These are phyloP conservation scores for Anoplophora glabripennis DNA, from an alignment of 1,140 invertebrate species.

Conservation along the genomic window DNA sequence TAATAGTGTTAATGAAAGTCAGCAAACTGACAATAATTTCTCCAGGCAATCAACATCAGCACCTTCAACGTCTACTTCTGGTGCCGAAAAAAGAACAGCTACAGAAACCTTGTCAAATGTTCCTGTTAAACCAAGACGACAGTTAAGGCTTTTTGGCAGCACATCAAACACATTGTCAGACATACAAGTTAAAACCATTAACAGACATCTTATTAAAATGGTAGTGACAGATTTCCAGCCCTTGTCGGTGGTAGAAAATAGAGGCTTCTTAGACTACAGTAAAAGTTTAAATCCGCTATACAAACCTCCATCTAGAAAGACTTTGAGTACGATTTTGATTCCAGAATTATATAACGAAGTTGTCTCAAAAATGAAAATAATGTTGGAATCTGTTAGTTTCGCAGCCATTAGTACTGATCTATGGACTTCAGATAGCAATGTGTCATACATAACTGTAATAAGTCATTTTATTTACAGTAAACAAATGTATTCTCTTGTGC, in stretches of 20 bases:
- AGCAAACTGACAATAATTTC: too few species aligned
- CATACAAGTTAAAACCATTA: neutral
- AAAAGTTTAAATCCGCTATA: conserved; percentile 8
- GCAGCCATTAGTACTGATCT: neutral
- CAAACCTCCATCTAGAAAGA: neutral
- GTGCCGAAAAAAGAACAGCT: too few species aligned
- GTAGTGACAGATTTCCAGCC: neutral
- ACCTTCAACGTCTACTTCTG: too few species aligned
- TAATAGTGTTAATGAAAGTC: too few species aligned
- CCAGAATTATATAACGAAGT: too few species aligned
- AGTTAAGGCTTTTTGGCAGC: neutral
- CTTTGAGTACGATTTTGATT: neutral
- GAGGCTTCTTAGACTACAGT: neutral
- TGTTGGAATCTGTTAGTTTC: neutral
- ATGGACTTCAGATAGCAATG: too few species aligned
- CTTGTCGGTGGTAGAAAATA: conserved; percentile 3
- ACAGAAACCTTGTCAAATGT: too few species aligned
- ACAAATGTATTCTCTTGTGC: too few species aligned
- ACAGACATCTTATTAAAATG: neutral
- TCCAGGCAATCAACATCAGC: too few species aligned
- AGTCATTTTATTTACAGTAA: too few species aligned
- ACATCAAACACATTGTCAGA: neutral
- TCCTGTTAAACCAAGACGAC: too few species aligned
- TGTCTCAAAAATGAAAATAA: neutral
- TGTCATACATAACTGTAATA: too few species aligned